phyloP scores from a whole-genome alignment of 2,888 invertebrate genomes.

The Hipparchia sbordonii region DNA sequence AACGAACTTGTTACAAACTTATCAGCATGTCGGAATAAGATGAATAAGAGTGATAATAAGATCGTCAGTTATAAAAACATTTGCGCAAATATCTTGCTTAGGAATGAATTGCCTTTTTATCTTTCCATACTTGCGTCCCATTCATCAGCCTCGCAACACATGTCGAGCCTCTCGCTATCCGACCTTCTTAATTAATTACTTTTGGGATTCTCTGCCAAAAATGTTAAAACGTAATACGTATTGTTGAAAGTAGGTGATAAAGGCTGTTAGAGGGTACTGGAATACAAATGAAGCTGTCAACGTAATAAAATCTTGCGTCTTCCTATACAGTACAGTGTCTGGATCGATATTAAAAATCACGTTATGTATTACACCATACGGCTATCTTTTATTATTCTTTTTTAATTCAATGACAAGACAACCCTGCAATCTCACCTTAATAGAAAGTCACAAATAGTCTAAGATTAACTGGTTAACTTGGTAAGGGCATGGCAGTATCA shows the following conservation, averaged over 20 bases:
- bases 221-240: constrained; percentile 38
- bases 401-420: too few species aligned
- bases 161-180: constrained; percentile 47
- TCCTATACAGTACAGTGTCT: neutral
- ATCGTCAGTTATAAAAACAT: constrained; percentile 18
- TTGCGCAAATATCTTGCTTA: constrained; percentile 25
- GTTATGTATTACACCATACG: too few species aligned
- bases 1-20: neutral
- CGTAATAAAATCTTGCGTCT: neutral
- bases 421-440: too few species aligned
- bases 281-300: neutral
- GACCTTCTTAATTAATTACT: constrained; percentile 58
- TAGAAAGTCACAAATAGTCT: too few species aligned
- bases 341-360: too few species aligned
- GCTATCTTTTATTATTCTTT: neutral
- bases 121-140: constrained; percentile 36
- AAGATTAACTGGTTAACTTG: too few species aligned
- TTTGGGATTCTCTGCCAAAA: constrained; percentile 40
- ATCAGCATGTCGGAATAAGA: neutral
- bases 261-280: constrained; percentile 18
- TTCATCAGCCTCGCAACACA: constrained; percentile 46
- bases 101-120: constrained; percentile 38
- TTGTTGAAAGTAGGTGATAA: constrained; percentile 31
- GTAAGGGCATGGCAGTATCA: neutral
- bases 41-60: constrained; percentile 23